Conservation (phyloP, 2,797 vertebrate species). For the Pseudomugil tenellus region DNA sequence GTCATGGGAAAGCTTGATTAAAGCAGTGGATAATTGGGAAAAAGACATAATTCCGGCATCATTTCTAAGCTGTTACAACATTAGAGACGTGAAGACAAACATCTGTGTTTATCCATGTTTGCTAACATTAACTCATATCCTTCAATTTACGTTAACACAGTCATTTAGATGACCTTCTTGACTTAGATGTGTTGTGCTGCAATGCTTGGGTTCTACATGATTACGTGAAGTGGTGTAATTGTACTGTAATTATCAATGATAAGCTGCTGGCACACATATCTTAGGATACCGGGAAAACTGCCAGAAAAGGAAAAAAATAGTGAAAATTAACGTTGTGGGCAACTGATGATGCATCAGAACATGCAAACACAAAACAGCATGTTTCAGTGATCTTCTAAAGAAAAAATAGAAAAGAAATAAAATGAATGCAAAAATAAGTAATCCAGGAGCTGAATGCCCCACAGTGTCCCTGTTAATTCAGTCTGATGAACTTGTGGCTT, state of each 20-base stretch:
- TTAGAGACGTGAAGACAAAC: conserved; percentile 5
- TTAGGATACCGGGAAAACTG: conserved; percentile 46
- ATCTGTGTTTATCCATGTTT: conserved; percentile 7
- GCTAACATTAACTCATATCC: conserved; percentile 13
- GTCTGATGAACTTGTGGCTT: conserved; percentile 24
- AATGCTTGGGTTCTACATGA: conserved; percentile 55
- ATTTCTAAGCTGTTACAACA: neutral
- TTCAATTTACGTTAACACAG: conserved; percentile 13
- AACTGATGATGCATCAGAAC: conserved; percentile 34
- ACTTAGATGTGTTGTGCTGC: conserved; percentile 44
- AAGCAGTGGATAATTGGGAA: too few relatives aligned
- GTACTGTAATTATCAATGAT: conserved; percentile 67
- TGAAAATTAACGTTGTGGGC: conserved; percentile 17
- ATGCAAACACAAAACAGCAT: conserved; percentile 30
- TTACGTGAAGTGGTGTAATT: conserved; percentile 66
- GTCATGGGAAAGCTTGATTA: too few relatives aligned
- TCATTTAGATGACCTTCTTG: conserved; percentile 35
- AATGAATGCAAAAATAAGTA: conserved; percentile 5
- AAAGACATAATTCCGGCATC: fast-evolving
- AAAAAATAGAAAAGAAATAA: neutral
- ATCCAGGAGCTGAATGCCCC: conserved; percentile 14
- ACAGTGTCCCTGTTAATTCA: conserved; percentile 24
- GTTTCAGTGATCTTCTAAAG: conserved; percentile 16
- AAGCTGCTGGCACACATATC: conserved; percentile 56
- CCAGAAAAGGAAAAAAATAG: conserved; percentile 57